Conservation (phyloP, 2,113 vertebrate species). For the Butorides virescens region DNA sequence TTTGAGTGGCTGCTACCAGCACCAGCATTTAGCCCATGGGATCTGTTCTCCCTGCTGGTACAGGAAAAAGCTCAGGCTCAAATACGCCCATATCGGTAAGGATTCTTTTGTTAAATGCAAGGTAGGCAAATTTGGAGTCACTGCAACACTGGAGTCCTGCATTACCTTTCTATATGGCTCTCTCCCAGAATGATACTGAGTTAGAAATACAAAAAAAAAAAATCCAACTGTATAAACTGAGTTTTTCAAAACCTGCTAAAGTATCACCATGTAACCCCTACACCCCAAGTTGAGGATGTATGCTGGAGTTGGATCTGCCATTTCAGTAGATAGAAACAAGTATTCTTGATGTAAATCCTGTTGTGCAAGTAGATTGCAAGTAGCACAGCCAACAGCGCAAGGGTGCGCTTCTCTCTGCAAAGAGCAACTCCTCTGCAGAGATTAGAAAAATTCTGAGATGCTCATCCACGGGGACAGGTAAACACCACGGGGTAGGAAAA, state of each 20-base stretch:
- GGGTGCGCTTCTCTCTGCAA: background rate
- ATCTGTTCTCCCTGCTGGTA: background rate
- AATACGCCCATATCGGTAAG: background rate
- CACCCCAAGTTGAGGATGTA: accelerated
- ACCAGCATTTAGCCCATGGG: background rate
- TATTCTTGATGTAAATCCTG: background rate
- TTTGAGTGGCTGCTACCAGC: background rate
- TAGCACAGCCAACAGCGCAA: background rate
- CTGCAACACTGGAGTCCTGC: background rate
- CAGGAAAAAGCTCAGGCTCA: background rate
- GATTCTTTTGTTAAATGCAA: background rate
- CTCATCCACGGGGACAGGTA: background rate
- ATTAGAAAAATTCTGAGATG: background rate
- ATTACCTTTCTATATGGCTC: background rate
- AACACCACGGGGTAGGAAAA: background rate
- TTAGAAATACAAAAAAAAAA: background rate
- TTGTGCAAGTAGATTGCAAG: background rate
- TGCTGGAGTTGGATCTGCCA: background rate
- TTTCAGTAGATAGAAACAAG: background rate
- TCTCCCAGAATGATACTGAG: background rate
- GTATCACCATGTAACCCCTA: background rate
- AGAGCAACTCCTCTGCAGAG: background rate
- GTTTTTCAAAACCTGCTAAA: background rate
- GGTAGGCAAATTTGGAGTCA: background rate
- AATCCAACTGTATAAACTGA: background rate